Percentiles rank a stretch among this genome's conserved stretches.
These are phyloP conservation scores for Pteropus rufus DNA, from an alignment of 2,797 vertebrate genomes.

Conservation along the genomic window DNA sequence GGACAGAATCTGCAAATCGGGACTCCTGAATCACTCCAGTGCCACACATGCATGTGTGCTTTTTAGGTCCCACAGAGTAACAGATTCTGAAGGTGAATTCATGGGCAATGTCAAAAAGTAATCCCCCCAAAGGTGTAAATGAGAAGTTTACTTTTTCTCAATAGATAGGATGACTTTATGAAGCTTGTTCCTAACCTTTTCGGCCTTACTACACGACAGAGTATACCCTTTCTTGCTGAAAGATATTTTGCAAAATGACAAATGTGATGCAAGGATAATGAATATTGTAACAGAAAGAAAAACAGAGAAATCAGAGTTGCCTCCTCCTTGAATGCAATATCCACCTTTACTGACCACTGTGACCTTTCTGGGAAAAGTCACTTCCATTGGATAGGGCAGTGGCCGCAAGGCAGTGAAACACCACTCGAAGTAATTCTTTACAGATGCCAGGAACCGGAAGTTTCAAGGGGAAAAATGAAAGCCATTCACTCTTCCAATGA, in stretches of 20 bases:
- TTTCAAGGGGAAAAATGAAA: constrained; percentile 88
- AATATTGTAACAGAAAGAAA: constrained; percentile 38
- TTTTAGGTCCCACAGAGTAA: not conserved
- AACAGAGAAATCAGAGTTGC: constrained; percentile 77
- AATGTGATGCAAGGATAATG: constrained; percentile 34
- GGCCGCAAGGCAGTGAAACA: constrained; percentile 88
- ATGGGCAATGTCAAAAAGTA: not conserved
- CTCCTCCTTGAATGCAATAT: constrained; percentile 70
- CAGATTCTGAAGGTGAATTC: not conserved
- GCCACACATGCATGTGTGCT: not conserved
- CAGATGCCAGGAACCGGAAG: constrained; percentile 91
- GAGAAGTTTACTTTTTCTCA: not conserved
- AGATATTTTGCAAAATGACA: not conserved
- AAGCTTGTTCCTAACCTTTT: not conserved
- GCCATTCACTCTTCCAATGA: constrained; percentile 89
- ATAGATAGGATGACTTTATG: not conserved
- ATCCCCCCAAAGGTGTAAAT: not conserved
- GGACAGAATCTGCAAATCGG: not conserved
- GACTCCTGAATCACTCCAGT: not conserved
- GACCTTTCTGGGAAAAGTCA: constrained; percentile 87
- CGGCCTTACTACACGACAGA: not conserved
- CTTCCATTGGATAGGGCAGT: constrained; percentile 84
- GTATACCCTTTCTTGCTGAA: not conserved
- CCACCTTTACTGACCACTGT: constrained; percentile 79
- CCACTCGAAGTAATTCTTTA: constrained; percentile 88